Evolutionary conservation across 2,888 invertebrate species (phyloP), one percentile per base, ranked within the genome.

Genomic region (Drosophila anomalata): DNA sequence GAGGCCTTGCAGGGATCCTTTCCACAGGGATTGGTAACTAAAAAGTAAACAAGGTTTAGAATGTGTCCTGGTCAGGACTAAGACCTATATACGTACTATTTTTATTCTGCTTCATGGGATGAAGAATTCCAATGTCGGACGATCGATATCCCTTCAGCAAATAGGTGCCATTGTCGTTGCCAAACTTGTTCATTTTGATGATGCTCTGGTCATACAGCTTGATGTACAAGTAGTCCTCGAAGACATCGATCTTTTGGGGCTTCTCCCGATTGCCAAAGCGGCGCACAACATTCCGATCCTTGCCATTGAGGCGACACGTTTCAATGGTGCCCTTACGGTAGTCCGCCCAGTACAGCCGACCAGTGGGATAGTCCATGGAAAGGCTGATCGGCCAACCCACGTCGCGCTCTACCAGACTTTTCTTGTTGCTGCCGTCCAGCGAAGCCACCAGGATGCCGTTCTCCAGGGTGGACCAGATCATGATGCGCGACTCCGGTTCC

Each of bases 321-420:
- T 96, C 96, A 62, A 97, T 93, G 20, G 94, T 94, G 78, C 94
- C 94, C 76, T 94, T 94, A 90, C 96, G 96, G n/a, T 94, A 94
- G 92, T 97, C 97, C 11, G 95, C 94, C 95, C 96, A 96, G 93
- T 97, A 97, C 3, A 97, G 91, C 6, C 97, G 92, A n/a, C 93
- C 92, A 0, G 95, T 95, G 0, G 96, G 94, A 89, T 94, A 94
- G 91, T 96, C 96, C 58, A 97, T 93, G 5, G 96, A 94, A 48
- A 97, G 93, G 76, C 96, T 96, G 4, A 94, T 93, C 0, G 96
- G 96, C 93, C 96, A 96, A 12, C 95, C 93, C 69, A 95, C 92
- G 78, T 94, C 93, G 3, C 93, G 92, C 59, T 92, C 92, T 54
- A 95, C 93, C 41, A 96, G 91, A 62, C 93, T 92, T 77, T 92